These are phyloP conservation scores for Cotesia congregata DNA, from an alignment of 2,888 invertebrate genomes.

Conservation along the genomic window DNA sequence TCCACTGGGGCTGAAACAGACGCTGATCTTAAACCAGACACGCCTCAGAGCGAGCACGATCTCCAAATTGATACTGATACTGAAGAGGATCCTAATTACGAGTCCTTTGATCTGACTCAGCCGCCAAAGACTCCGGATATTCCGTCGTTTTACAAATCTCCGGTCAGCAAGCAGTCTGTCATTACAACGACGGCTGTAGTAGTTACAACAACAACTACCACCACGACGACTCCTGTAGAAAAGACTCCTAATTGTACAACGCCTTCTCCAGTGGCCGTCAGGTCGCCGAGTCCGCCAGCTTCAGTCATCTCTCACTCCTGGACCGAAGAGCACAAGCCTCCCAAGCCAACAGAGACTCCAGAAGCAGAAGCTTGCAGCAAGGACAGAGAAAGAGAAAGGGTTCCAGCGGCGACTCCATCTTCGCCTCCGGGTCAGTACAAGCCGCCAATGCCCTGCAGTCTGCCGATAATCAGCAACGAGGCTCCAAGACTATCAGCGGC, in stretches of 20 bases:
- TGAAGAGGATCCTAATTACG: slow-evolving; percentile 76
- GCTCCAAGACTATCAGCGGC: slow-evolving; percentile 54
- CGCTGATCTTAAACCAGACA: slow-evolving; percentile 80
- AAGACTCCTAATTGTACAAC: slow-evolving; percentile 28
- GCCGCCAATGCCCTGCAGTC: slow-evolving; percentile 54
- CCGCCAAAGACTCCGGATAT: slow-evolving; percentile 74
- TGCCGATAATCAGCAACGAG: slow-evolving; percentile 57
- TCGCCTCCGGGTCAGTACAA: slow-evolving; percentile 55
- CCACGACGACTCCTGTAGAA: slow-evolving; percentile 57
- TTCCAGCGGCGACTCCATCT: slow-evolving; percentile 22
- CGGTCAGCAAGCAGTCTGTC: slow-evolving; percentile 59
- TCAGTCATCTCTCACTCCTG: slow-evolving; percentile 75
- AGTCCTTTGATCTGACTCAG: slow-evolving; percentile 72
- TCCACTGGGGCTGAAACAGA: slow-evolving; percentile 70
- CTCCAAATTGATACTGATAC: slow-evolving; percentile 89
- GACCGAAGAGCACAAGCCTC: slow-evolving; percentile 72
- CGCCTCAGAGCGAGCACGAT: slow-evolving; percentile 87
- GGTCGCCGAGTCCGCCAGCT: slow-evolving; percentile 63
- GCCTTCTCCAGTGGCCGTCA: slow-evolving; percentile 46
- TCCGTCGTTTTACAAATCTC: slow-evolving; percentile 72
- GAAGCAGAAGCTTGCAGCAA: slow-evolving; percentile 55
- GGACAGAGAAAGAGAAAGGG: slow-evolving; percentile 39
- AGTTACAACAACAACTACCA: slow-evolving; percentile 22
- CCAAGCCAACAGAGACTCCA: slow-evolving; percentile 52
- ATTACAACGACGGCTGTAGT: slow-evolving; percentile 19